phyloP scores from a whole-genome alignment of 2,797 vertebrate species.

The Ctenopoma multispine region DNA sequence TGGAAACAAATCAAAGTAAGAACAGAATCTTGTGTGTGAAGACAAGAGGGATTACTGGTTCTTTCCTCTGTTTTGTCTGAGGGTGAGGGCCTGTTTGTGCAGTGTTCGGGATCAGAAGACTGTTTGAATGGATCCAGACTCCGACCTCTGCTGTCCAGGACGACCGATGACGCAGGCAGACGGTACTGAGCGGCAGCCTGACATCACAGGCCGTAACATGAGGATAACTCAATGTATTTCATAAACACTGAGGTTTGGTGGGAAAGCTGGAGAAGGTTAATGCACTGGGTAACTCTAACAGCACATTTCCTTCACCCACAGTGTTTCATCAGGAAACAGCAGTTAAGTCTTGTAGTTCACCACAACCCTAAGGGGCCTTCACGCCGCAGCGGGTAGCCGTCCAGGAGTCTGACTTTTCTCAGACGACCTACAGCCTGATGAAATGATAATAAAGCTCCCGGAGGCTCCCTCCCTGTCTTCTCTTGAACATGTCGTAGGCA shows the following conservation, averaged over 20 bases:
- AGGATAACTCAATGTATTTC: constrained; percentile 58
- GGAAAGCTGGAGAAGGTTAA: constrained; percentile 26
- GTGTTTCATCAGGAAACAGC: constrained; percentile 21
- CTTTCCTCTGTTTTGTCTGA: constrained; percentile 69
- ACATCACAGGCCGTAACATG: constrained; percentile 65
- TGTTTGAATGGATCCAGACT: constrained; percentile 56
- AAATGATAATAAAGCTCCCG: constrained; percentile 58
- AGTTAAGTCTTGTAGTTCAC: constrained; percentile 25
- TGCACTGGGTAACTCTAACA: constrained; percentile 22
- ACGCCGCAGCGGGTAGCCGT: constrained; percentile 13
- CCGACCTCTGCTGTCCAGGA: constrained; percentile 10
- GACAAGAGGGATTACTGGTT: constrained; percentile 17
- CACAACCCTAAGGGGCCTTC: constrained; percentile 36
- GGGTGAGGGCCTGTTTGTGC: constrained; percentile 49
- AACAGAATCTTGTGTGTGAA: constrained; percentile 35
- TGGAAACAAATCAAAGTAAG: constrained; percentile 33
- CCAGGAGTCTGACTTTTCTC: constrained; percentile 43
- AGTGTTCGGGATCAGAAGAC: constrained; percentile 28
- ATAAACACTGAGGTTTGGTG: constrained; percentile 65
- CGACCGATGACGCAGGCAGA: constrained; percentile 63
- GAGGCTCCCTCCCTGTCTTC: neutral
- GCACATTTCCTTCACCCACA: constrained; percentile 32
- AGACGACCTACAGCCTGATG: constrained; percentile 39
- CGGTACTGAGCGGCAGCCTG: constrained; percentile 34
- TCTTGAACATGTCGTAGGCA: constrained; percentile 7